These are phyloP conservation scores for Augochlorella aurata DNA, from an alignment of 2,888 invertebrate species.

Conservation along the genomic window DNA sequence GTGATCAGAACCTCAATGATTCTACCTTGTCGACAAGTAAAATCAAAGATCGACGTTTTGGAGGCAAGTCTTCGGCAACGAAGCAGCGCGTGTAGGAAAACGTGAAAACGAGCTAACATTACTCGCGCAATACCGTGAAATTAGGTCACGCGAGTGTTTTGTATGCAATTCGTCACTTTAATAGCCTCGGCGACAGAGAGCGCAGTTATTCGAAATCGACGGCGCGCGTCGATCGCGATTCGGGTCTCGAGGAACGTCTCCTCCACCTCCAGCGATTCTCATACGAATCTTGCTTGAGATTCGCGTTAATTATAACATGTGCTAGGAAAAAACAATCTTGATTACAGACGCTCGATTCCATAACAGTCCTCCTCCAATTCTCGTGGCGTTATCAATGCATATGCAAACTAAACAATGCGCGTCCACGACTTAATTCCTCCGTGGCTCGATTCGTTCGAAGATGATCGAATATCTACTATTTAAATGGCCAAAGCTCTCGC, in stretches of 20 bases:
- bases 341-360: not conserved
- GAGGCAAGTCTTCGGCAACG: not conserved
- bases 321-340: not conserved
- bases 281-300: not conserved
- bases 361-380: not conserved
- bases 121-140: constrained; percentile 4
- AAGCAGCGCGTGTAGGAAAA: not conserved
- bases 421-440: not conserved
- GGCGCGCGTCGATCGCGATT: not conserved
- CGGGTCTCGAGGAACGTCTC: not conserved
- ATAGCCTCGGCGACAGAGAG: not conserved
- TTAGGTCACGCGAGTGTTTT: constrained; percentile 18
- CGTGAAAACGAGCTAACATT: not conserved
- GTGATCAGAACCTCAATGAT: no score
- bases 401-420: not conserved
- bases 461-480: not conserved
- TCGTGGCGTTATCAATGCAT: not conserved
- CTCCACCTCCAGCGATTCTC: not conserved
- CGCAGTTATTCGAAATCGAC: not conserved
- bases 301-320: constrained; percentile 10
- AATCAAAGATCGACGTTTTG: no score
- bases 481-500: not conserved
- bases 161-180: constrained; percentile 17
- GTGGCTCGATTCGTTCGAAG: not conserved
- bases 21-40: no score